Conservation (phyloP, 2,797 vertebrate species). For the Parambassis ranga region DNA sequence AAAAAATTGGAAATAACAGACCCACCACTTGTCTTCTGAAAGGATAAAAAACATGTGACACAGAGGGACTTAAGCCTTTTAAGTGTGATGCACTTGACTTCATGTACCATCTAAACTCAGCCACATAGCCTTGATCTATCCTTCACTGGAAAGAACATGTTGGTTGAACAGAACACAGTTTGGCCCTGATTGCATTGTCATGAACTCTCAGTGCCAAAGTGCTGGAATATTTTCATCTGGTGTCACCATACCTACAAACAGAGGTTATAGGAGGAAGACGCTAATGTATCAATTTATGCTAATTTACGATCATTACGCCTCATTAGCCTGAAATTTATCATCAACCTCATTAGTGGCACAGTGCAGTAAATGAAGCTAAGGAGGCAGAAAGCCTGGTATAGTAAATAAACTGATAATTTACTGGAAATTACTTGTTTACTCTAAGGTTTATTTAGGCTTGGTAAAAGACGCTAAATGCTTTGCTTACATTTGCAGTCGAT, state of each 20-base stretch:
- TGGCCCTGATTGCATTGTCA: not conserved
- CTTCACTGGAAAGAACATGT: not conserved
- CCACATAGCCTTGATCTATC: not conserved
- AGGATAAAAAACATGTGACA: no score
- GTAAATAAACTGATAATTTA: slow-evolving; percentile 36
- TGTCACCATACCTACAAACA: slow-evolving; percentile 10
- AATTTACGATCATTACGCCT: slow-evolving; percentile 48
- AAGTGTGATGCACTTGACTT: no score
- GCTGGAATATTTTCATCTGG: not conserved
- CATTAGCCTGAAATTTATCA: slow-evolving; percentile 63
- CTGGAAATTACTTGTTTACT: slow-evolving; percentile 15
- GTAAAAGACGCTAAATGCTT: not conserved
- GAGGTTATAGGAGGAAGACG: not conserved
- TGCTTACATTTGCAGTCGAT: not conserved
- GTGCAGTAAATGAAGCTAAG: slow-evolving; percentile 31
- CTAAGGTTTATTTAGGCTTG: no score
- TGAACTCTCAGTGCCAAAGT: not conserved
- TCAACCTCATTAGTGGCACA: slow-evolving; percentile 40
- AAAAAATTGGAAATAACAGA: no score
- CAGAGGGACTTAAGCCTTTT: no score
- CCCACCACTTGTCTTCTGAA: no score
- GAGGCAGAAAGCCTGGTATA: slow-evolving; percentile 29
- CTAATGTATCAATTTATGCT: slow-evolving; percentile 47
- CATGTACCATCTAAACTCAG: no score
- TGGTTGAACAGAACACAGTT: not conserved